A percentile compares a stretch with the other conserved stretches of the same genome.
phyloP scores from a whole-genome alignment of 1,140 invertebrate species.

The Neotoxoptera formosana region DNA sequence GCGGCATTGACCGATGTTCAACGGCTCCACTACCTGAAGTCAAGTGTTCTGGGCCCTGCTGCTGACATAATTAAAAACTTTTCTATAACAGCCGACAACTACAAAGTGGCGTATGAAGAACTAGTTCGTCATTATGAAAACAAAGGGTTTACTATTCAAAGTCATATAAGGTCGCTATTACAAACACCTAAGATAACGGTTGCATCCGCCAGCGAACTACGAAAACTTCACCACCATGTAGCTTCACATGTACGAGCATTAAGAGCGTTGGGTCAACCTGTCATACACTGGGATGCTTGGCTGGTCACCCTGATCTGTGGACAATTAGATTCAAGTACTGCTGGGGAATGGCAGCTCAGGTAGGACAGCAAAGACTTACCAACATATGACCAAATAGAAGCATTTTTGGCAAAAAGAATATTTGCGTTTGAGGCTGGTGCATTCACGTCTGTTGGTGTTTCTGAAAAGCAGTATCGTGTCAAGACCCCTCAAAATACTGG shows the following conservation, averaged over 20 bases:
- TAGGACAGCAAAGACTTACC: not conserved
- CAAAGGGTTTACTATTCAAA: not conserved
- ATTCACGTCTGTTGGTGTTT: not conserved
- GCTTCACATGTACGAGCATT: not conserved
- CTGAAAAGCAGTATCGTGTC: not conserved
- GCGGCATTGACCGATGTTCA: too few species aligned
- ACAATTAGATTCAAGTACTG: not conserved
- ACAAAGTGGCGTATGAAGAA: not conserved
- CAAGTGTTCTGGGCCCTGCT: not conserved
- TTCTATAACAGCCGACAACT: not conserved
- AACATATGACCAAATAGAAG: not conserved
- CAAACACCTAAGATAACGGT: not conserved
- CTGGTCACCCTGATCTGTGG: not conserved
- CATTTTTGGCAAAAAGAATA: not conserved
- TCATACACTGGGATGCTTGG: not conserved
- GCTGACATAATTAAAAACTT: conserved; percentile 16
- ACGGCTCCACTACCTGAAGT: not conserved
- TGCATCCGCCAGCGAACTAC: not conserved
- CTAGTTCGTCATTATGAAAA: not conserved
- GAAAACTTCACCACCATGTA: not conserved
- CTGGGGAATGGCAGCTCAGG: not conserved
- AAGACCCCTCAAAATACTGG: not conserved
- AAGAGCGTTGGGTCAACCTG: not conserved
- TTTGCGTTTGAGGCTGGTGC: not conserved
- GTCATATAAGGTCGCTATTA: not conserved